Percentiles rank a stretch among this genome's conserved stretches.
phyloP scores from a whole-genome alignment of 2,797 vertebrate genomes.

The Alcedo quadribrachys region DNA sequence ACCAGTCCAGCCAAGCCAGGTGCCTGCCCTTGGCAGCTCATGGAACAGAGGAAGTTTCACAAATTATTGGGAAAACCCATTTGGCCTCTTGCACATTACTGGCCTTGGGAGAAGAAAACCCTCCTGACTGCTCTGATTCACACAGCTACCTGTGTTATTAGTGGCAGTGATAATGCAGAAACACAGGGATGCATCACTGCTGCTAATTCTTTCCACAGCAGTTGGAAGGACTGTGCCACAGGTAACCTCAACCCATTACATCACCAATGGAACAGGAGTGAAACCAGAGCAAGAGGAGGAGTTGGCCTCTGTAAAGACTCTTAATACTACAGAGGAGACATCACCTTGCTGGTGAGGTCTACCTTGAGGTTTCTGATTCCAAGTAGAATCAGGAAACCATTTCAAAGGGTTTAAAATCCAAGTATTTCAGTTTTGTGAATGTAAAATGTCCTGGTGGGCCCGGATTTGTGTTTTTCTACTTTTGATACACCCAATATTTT shows the following conservation, averaged over 20 bases:
- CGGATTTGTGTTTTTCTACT: background rate
- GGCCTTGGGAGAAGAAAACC: background rate
- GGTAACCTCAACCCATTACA: background rate
- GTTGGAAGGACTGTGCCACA: background rate
- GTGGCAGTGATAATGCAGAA: background rate
- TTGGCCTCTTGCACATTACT: background rate
- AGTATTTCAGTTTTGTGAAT: background rate
- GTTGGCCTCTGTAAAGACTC: background rate
- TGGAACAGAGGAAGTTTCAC: background rate
- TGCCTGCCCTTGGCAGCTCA: background rate
- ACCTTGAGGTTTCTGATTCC: background rate
- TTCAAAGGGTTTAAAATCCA: background rate
- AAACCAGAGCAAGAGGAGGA: background rate
- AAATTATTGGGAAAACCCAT: background rate
- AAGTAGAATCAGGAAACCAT: background rate
- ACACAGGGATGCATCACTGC: background rate
- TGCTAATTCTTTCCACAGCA: background rate
- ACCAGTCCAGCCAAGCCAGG: background rate
- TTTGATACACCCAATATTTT: rapidly evolving
- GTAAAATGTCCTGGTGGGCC: background rate
- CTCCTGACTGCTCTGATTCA: background rate
- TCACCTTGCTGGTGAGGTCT: background rate
- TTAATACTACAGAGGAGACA: background rate
- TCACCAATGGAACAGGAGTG: background rate
- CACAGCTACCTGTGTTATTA: background rate